A percentile compares a stretch with the other conserved stretches of the same genome.
These are phyloP conservation scores for Mergus octosetaceus DNA, from an alignment of 2,797 vertebrate species.

Conservation along the genomic window DNA sequence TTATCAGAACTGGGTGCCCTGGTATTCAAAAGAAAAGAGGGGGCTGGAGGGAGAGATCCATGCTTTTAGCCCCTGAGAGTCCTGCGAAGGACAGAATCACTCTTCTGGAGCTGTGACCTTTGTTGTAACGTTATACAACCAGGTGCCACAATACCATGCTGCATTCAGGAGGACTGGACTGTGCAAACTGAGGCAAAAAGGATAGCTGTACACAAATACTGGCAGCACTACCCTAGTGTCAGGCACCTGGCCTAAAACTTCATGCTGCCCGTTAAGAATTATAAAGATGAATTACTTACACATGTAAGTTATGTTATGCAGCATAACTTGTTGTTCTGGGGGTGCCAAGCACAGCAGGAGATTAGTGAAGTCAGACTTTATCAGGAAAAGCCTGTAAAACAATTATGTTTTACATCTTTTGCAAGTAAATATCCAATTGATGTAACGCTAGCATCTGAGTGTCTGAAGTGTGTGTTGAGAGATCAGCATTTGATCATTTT, in stretches of 20 bases:
- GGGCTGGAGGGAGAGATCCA: fast-evolving
- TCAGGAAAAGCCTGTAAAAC: not conserved
- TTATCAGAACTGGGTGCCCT: not conserved
- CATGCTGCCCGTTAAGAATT: not conserved
- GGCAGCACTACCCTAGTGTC: no score
- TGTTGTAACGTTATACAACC: not conserved
- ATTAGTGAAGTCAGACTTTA: not conserved
- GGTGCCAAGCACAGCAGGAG: not conserved
- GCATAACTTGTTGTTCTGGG: not conserved
- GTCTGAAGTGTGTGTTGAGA: not conserved
- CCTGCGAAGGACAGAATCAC: not conserved
- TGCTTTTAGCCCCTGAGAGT: not conserved
- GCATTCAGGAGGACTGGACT: not conserved
- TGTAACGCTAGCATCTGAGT: not conserved
- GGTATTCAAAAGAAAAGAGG: not conserved
- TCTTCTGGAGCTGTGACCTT: not conserved
- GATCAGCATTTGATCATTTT: not conserved
- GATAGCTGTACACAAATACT: not conserved
- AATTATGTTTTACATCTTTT: not conserved
- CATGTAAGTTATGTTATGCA: not conserved
- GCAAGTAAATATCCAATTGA: not conserved
- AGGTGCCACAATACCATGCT: not conserved
- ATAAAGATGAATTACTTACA: not conserved
- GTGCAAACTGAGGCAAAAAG: not conserved
- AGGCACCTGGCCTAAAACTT: not conserved